phyloP scores from a whole-genome alignment of 2,797 vertebrate genomes.

The Octomys mimax region DNA sequence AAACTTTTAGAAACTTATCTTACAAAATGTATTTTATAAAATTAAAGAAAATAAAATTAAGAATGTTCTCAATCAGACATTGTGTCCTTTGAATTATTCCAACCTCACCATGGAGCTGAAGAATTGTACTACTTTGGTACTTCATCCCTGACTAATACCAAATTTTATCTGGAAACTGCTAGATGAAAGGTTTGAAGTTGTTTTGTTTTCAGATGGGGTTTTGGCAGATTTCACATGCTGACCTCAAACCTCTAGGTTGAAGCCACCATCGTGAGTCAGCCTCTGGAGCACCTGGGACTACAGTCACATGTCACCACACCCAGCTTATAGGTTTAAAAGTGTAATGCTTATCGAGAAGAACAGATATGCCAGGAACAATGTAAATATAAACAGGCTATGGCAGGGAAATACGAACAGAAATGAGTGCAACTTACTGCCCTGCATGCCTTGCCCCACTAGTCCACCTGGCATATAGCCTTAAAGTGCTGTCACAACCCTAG shows the following conservation, averaged over 20 bases:
- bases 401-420: slow-evolving; percentile 28
- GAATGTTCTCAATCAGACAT: slow-evolving; percentile 85
- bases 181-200: slow-evolving; percentile 34
- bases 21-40: slow-evolving; percentile 91
- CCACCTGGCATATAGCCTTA: neutral
- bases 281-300: neutral
- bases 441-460: neutral
- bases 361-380: neutral
- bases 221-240: neutral
- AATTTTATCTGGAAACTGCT: slow-evolving; percentile 53
- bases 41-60: slow-evolving; percentile 91
- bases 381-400: slow-evolving; percentile 41
- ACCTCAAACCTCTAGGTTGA: neutral
- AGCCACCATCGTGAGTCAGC: neutral
- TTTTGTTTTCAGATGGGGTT: neutral
- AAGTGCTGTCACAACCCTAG: neutral
- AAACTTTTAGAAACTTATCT: slow-evolving; percentile 90
- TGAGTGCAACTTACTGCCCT: neutral
- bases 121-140: neutral
- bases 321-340: neutral
- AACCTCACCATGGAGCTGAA: slow-evolving; percentile 3
- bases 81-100: slow-evolving; percentile 70
- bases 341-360: slow-evolving; percentile 11
- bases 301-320: neutral
- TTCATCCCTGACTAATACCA: slow-evolving; percentile 26